phyloP scores from a whole-genome alignment of 2,113 vertebrate genomes.

The Boleophthalmus pectinirostris region DNA sequence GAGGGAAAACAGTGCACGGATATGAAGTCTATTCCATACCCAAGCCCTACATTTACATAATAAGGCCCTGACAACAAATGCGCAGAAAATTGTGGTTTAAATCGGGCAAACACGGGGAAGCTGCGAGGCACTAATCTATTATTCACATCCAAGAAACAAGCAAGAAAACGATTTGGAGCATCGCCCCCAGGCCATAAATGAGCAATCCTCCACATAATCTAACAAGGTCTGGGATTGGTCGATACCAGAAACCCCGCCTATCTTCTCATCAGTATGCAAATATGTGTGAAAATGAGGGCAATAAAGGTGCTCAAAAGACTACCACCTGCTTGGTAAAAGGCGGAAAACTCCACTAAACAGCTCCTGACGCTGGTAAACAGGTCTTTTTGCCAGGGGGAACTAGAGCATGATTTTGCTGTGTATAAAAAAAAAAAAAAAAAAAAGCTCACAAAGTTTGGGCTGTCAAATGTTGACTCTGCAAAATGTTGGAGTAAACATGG shows the following conservation, averaged over 20 bases:
- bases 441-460: slow-evolving; percentile 25
- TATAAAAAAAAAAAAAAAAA: too few relatives aligned
- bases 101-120: slow-evolving; percentile 9
- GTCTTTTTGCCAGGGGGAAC: slow-evolving; percentile 28
- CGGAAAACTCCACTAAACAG: slow-evolving; percentile 15
- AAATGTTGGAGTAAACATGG: slow-evolving; percentile 20
- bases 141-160: slow-evolving; percentile 37
- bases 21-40: slow-evolving; percentile 18
- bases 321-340: slow-evolving; percentile 25
- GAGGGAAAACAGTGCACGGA: background rate
- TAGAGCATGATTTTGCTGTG: slow-evolving; percentile 16
- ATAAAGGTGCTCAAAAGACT: slow-evolving; percentile 31
- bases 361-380: slow-evolving; percentile 30
- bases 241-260: slow-evolving; percentile 22
- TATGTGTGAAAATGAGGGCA: slow-evolving; percentile 14
- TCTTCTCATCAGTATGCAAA: slow-evolving; percentile 48
- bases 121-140: slow-evolving; percentile 42
- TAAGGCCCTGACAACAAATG: slow-evolving; percentile 19
- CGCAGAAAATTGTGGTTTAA: slow-evolving; percentile 9
- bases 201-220: slow-evolving; percentile 31
- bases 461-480: slow-evolving; percentile 15
- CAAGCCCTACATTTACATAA: slow-evolving; percentile 32
- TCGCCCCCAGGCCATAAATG: slow-evolving; percentile 31
- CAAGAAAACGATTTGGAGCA: slow-evolving; percentile 12
- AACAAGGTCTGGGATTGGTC: slow-evolving; percentile 44